Percentiles rank a stretch among this genome's conserved stretches.
Evolutionary conservation across 2,888 invertebrate species (phyloP).

Genomic region (Emmelina monodactyla): DNA sequence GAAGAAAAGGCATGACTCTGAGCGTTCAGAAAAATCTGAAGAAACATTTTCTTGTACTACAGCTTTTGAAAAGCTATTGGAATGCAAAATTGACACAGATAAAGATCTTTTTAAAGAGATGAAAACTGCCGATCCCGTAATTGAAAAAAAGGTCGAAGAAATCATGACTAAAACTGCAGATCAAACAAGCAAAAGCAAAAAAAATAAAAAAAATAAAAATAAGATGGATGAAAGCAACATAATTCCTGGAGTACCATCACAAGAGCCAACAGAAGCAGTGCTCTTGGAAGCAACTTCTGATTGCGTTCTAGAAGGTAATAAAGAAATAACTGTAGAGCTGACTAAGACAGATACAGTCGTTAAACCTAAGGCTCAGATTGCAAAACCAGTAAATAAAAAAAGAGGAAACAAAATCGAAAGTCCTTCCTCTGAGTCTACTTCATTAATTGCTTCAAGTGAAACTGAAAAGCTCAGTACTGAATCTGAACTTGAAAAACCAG

Average conservation of each 20-base stretch:
- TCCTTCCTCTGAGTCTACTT: no score
- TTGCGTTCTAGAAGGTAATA: slow-evolving; percentile 2
- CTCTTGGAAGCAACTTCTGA: no score
- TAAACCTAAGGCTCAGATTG: slow-evolving; percentile 39
- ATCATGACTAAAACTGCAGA: no score
- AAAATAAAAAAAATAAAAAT: slow-evolving; percentile 23
- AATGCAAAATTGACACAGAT: slow-evolving; percentile 18
- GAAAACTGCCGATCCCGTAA: not conserved
- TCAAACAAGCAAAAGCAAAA: slow-evolving; percentile 6
- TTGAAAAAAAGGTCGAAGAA: not conserved
- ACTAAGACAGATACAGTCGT: slow-evolving; percentile 17
- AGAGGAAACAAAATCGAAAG: slow-evolving; percentile 19
- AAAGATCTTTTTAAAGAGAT: slow-evolving; percentile 3
- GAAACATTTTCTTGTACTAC: slow-evolving; percentile 31
- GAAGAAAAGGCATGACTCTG: slow-evolving; percentile 43
- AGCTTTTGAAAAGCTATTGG: slow-evolving; percentile 34
- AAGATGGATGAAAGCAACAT: slow-evolving; percentile 22
- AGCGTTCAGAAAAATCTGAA: slow-evolving; percentile 36
- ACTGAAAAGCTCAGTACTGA: no score
- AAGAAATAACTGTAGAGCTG: slow-evolving; percentile 9
- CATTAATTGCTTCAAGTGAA: no score
- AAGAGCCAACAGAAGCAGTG: no score
- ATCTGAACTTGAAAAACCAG: no score
- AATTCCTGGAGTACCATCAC: slow-evolving; percentile 4
- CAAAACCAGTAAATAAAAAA: slow-evolving; percentile 46